phyloP scores from a whole-genome alignment of 2,888 invertebrate genomes.

The Odiellus spinosus region DNA sequence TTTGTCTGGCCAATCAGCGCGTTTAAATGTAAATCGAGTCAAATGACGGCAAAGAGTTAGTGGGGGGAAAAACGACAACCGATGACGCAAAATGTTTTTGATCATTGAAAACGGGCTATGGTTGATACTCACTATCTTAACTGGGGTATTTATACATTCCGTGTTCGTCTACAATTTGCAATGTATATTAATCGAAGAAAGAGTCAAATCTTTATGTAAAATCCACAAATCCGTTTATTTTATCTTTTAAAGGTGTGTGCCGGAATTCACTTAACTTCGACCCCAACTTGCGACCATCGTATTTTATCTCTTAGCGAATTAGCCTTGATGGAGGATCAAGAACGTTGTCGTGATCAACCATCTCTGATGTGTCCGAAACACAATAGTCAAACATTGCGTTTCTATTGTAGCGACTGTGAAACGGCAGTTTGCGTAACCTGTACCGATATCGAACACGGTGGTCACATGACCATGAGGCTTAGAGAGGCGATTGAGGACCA shows the following conservation, averaged over 20 bases:
- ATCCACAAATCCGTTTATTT: background rate
- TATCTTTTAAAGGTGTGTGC: background rate
- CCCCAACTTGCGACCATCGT: background rate
- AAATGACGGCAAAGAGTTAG: too few relatives aligned
- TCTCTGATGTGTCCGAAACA: constrained; percentile 29
- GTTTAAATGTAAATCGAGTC: too few relatives aligned
- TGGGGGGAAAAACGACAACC: too few relatives aligned
- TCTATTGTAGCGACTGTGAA: constrained; percentile 36
- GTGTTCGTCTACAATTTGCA: too few relatives aligned
- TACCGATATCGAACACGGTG: constrained; percentile 34
- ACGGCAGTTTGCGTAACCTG: constrained; percentile 36
- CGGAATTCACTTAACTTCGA: background rate
- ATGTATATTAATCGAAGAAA: too few relatives aligned
- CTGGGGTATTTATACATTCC: too few relatives aligned
- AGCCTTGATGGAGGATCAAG: constrained; percentile 22
- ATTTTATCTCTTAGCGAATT: constrained; percentile 21
- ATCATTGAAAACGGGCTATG: too few relatives aligned
- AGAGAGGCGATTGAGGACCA: constrained; percentile 34
- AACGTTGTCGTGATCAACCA: constrained; percentile 16
- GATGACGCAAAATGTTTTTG: too few relatives aligned
- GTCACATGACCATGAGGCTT: constrained; percentile 32
- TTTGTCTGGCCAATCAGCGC: too few relatives aligned
- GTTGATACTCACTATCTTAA: too few relatives aligned
- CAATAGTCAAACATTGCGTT: constrained; percentile 27
- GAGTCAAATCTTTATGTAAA: constrained; percentile 16